Evolutionary conservation across 2,888 invertebrate species (phyloP), one percentile per base, ranked within the genome.

Genomic region (Drosophila emarginata): DNA sequence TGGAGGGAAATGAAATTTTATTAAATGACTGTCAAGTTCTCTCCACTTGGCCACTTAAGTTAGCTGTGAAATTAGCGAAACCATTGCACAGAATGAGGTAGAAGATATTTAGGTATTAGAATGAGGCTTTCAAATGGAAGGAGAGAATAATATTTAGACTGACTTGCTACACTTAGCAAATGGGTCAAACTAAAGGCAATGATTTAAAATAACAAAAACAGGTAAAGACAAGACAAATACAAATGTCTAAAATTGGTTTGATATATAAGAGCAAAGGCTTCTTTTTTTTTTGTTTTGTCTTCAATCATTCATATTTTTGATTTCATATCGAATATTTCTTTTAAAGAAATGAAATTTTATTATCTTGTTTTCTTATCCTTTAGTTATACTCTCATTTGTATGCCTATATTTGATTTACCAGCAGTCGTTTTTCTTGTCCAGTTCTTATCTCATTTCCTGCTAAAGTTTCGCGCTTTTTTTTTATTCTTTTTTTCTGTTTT

Each of bases 1-100:
- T 69, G 71, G 64, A 68, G 28, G 64, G 36, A 72, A 80, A 82
- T 87, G 73, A 79, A 80, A 79, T 82, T 82, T 87, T 84, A 86
- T 87, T 78, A 80, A 84, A 84, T 68, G 84, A 77, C 77, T 70
- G 54, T 66, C 71, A 80, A 66, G 61, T 57, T 74, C 65, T 69
- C 45, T 45, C 18, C 45, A 21, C 18, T 75, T 70, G 59, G 72
- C 72, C 69, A 63, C 74, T 76, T 66, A 61, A 69, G 65, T 69
- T 66, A 26, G 61, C 61, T 61, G 45, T 58, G 52, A 54, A 54
- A 54, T 54, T 54, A 54, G 54, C 32, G 26, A 18, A 54, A 18
- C 21, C 45, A 45, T 21, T 45, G 45, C 45, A 11, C 21, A 14
- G 21, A 21, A 45, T 45, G 21, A 21, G 37, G 21, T 21, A 45